Conservation (phyloP, 2,797 vertebrate genomes). For the Esox lucius region DNA sequence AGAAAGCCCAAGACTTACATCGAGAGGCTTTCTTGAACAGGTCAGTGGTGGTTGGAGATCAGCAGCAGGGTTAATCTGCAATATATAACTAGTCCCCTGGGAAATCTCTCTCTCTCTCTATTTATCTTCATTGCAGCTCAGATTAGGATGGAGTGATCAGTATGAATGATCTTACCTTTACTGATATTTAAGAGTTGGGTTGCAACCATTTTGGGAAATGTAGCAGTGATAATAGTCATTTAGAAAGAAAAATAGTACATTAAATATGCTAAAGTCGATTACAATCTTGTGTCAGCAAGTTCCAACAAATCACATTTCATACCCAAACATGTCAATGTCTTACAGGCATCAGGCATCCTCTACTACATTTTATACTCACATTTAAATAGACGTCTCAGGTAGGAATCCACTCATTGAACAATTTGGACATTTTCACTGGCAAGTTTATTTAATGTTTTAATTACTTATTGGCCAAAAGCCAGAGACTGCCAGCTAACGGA, state of each 20-base stretch:
- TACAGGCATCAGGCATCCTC: too few species aligned
- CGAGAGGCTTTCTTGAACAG: slow-evolving; percentile 21
- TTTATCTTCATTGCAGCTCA: neutral
- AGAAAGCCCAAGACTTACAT: slow-evolving; percentile 12
- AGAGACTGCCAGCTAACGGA: too few species aligned
- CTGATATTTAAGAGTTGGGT: neutral
- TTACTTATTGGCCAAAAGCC: too few species aligned
- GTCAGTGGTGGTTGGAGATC: slow-evolving; percentile 7
- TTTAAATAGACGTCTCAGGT: too few species aligned
- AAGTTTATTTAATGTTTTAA: too few species aligned
- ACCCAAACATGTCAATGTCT: too few species aligned
- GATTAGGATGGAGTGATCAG: neutral
- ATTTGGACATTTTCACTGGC: too few species aligned
- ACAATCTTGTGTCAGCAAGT: neutral
- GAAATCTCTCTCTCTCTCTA: too few species aligned
- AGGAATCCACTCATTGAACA: too few species aligned
- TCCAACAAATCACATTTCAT: too few species aligned
- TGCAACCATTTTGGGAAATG: neutral
- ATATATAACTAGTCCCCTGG: neutral
- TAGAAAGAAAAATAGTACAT: neutral
- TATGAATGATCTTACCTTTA: neutral
- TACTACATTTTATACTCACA: too few species aligned
- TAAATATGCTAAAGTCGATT: neutral
- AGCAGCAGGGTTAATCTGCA: neutral
- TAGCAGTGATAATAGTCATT: neutral